Percentiles rank a stretch among this genome's conserved stretches.
Conservation (phyloP, 2,113 vertebrate genomes). For the Scortum barcoo region DNA sequence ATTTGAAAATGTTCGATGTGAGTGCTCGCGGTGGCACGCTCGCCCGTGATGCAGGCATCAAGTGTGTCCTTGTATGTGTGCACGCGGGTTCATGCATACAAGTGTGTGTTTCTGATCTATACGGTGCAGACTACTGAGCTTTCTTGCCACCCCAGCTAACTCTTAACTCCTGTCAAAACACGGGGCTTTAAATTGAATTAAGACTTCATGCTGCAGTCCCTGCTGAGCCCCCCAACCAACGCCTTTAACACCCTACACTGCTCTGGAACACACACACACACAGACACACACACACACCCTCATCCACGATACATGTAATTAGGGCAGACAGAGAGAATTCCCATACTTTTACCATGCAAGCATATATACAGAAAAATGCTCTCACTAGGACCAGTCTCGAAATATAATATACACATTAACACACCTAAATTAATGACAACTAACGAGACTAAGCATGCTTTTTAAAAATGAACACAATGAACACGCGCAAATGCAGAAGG, state of each 20-base stretch:
- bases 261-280: conserved; percentile 56
- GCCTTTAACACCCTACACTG: conserved; percentile 85
- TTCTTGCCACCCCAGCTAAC: conserved; percentile 84
- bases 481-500: background rate
- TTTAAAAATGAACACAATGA: conserved; percentile 1
- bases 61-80: background rate
- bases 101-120: conserved; percentile 70
- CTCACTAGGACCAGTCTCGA: background rate
- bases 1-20: conserved; percentile 30
- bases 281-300: conserved; percentile 36
- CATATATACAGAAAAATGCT: conserved; percentile 1
- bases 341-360: conserved; percentile 2
- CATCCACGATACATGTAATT: too few relatives aligned
- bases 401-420: background rate
- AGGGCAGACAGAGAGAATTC: too few relatives aligned
- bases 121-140: conserved; percentile 80
- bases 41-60: background rate
- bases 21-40: background rate
- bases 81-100: background rate
- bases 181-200: conserved; percentile 92
- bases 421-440: background rate
- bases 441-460: background rate
- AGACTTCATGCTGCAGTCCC: conserved; percentile 87
- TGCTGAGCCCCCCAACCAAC: conserved; percentile 86
- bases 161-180: conserved; percentile 91